Conservation (phyloP, 2,797 vertebrate species). For the Eulemur rubriventer region DNA sequence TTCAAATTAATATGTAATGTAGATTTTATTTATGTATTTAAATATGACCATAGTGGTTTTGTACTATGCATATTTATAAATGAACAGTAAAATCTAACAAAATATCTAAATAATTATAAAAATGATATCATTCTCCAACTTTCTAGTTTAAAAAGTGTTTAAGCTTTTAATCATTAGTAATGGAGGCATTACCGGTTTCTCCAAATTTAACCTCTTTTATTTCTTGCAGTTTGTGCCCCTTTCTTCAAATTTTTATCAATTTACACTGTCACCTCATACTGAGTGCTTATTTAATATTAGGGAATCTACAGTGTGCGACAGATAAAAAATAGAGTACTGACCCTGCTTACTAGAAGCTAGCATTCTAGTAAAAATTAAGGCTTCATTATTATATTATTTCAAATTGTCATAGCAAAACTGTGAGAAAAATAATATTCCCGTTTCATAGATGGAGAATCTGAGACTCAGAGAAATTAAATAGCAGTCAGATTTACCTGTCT, state of each 20-base stretch:
- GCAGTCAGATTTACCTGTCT: background rate
- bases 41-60: background rate
- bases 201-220: background rate
- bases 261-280: background rate
- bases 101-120: background rate
- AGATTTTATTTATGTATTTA: background rate
- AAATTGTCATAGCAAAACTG: background rate
- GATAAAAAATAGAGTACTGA: background rate
- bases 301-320: background rate
- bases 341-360: background rate
- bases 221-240: background rate
- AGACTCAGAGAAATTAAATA: background rate
- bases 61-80: background rate
- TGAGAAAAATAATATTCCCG: background rate
- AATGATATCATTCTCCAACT: background rate
- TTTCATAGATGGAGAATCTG: background rate
- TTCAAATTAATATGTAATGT: background rate
- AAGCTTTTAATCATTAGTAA: background rate
- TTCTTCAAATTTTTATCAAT: background rate
- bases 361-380: background rate
- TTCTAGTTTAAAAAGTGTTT: background rate
- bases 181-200: background rate
- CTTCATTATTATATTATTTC: background rate
- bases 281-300: background rate
- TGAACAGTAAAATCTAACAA: background rate